A percentile compares a stretch with the other conserved stretches of the same genome.
Evolutionary conservation across 2,888 invertebrate genomes (phyloP).

Genomic region (Mactromeris polynyma): DNA sequence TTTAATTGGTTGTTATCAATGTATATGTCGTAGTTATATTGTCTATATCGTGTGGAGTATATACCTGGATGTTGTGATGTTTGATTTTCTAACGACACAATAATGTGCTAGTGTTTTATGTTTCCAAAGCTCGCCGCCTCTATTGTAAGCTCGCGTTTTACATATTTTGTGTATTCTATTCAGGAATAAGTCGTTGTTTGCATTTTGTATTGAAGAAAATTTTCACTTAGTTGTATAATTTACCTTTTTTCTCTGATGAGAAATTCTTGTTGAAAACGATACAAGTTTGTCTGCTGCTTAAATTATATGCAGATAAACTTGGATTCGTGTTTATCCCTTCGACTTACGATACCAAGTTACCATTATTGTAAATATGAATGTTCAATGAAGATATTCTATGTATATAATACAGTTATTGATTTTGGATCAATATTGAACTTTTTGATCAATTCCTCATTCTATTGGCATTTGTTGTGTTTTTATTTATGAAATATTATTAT

Average conservation of each 20-base stretch:
- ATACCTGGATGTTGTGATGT: neutral
- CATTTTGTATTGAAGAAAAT: neutral
- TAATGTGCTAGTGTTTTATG: neutral
- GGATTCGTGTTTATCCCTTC: neutral
- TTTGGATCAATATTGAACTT: too few relatives aligned
- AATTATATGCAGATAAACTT: neutral
- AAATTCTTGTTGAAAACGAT: neutral
- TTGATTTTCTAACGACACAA: neutral
- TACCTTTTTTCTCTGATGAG: neutral
- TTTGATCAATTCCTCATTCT: constrained; percentile 2
- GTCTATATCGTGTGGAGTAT: neutral
- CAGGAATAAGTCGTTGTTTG: neutral
- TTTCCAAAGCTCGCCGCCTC: neutral
- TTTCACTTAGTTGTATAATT: neutral
- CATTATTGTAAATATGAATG: neutral
- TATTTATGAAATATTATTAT: constrained; percentile 2
- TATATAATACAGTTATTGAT: neutral
- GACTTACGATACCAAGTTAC: neutral
- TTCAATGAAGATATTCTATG: neutral
- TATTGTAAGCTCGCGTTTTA: neutral
- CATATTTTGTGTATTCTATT: constrained; percentile 10
- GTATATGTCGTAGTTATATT: constrained; percentile 6
- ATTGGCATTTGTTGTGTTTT: constrained; percentile 1
- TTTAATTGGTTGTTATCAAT: neutral
- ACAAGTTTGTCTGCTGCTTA: too few relatives aligned